Base-by-base conservation (phyloP, 1,140 invertebrate genomes). In the Pristionchus pacificus region DNA sequence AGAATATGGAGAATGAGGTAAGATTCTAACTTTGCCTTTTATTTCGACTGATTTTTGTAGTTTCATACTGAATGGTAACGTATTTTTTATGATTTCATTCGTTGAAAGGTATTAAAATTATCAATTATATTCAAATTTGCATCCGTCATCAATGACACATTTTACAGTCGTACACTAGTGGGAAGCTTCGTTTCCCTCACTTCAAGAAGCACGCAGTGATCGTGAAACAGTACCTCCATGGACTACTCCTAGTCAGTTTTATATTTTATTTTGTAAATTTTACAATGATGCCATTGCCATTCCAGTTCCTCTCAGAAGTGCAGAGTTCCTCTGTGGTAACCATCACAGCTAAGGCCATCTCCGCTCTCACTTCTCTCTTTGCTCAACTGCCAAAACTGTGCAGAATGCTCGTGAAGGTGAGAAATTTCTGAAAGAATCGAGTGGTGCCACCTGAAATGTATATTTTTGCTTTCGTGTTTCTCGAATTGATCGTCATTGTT, bases 301-400 rank as follows among this genome's bases (percentile, higher is more conserved):
- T 80, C 67, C 63, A 82, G 80, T 83, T 84, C 65, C 68, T 82
- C 2, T 68, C 60, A 31, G 74, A 83, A 77, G 69, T 80, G 24
- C 71, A 76, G 30, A 69, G 68, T n/a, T 65, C 68, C 25, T 59
- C 76, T 29, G 78, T 82, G 1, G 66, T 82, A 29, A 63, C 74
- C 29, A 38, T 74, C 15, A 75, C 80, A 14, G 60, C 84, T 28
- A 74, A 75, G 25, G 72, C 78, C 0, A 73, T 80, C 27, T 66
- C 68, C 15, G 67, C 71, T 49, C 65, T 84, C 2, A 69, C 68
- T 38, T 80, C 77, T 25, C 60, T 84, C 14, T 84, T 58, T 59
- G 60, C 78, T 15, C 74, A 77, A 59, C 79, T 82, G 58, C 57
- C 76, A 19, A 80, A 77, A 38, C 59, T 79, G 24, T 68, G 68